Base-by-base conservation (phyloP, 2,113 vertebrate genomes). In the Ictalurus punctatus region DNA sequence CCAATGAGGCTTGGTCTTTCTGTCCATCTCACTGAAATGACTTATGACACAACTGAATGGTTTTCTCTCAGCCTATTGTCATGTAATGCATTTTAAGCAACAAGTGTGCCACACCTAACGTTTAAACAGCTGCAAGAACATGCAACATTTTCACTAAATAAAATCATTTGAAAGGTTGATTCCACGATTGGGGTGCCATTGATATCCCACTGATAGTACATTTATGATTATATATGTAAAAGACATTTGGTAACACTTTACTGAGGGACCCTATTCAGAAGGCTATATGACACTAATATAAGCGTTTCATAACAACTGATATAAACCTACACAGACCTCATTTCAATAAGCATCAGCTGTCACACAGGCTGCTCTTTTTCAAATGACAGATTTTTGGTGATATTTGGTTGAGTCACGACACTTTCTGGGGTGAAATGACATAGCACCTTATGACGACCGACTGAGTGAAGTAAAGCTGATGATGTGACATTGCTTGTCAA, bases 1-100 rank as follows among this genome's bases (percentile, higher is more conserved):
- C 61, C 84, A 87, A 90, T 65, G 89, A 90, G 83, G 59, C 74
- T 69, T 83, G 40, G 58, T 56, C 23, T 71, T 89, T 89, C 56
- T 27, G 69, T 86, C 85, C 81, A 21, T 48, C 71, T 81, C 73
- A 13, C 52, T 90, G 34, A 86, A 80, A 85, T 90, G 59, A 85
- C 67, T 73, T n/a, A 59, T 63, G 83, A 89, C 89, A 86, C 44
- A 48, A 78, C 37, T 79, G 86, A 82, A 85, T 81, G 74, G 87
- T 83, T 90, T 91, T 86, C 58, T 27, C n/a, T 65, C 21, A 48
- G 27, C 52, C 61, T 27, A 12, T 83, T 83, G 30, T 52, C n/a
- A 48, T 48, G 56, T 30, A 69, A 89, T 78, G 34, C 69, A 73
- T 76, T 87, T 59, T 71, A 78, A 52, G 76, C 52, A 88, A 34